A percentile compares a stretch with the other conserved stretches of the same genome.
These are phyloP conservation scores for Lithobates pipiens DNA, from an alignment of 2,797 vertebrate species.

Conservation along the genomic window DNA sequence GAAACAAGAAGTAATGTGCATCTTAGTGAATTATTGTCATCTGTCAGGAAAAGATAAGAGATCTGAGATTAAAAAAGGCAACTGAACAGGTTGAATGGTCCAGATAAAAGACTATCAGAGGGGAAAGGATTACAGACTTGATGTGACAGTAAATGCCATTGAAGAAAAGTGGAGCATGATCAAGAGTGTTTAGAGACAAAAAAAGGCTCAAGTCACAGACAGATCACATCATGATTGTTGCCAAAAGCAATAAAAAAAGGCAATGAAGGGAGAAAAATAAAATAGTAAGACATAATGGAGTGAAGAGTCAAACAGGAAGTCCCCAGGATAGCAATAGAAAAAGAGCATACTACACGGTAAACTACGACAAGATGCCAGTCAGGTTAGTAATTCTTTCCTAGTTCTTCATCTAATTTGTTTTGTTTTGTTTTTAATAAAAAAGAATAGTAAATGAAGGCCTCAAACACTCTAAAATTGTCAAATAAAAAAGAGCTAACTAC, in stretches of 20 bases:
- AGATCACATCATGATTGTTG: constrained; percentile 24
- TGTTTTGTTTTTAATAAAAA: background rate
- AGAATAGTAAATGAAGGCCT: background rate
- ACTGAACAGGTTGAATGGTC: constrained; percentile 21
- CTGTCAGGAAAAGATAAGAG: constrained; percentile 22
- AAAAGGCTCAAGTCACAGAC: background rate
- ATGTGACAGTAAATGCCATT: constrained; percentile 33
- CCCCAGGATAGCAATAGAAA: constrained; percentile 18
- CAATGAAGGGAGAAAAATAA: constrained; percentile 31
- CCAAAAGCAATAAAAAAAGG: constrained; percentile 15
- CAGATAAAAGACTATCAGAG: constrained; percentile 40
- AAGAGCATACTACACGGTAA: background rate
- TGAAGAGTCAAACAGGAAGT: constrained; percentile 19
- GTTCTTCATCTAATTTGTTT: background rate
- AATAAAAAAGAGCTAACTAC: background rate
- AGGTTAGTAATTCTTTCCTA: background rate
- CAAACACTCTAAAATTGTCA: too few relatives aligned
- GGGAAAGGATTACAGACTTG: constrained; percentile 17
- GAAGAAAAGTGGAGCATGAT: constrained; percentile 42
- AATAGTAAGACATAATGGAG: constrained; percentile 40
- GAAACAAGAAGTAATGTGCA: constrained; percentile 6
- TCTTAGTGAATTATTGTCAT: constrained; percentile 34
- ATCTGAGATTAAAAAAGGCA: constrained; percentile 20
- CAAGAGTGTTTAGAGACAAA: constrained; percentile 38
- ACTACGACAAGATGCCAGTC: constrained; percentile 12